Percentiles rank a stretch among this genome's conserved stretches.
Conservation (phyloP, 2,888 invertebrate genomes). For the Zaprionus obscuricornis region DNA sequence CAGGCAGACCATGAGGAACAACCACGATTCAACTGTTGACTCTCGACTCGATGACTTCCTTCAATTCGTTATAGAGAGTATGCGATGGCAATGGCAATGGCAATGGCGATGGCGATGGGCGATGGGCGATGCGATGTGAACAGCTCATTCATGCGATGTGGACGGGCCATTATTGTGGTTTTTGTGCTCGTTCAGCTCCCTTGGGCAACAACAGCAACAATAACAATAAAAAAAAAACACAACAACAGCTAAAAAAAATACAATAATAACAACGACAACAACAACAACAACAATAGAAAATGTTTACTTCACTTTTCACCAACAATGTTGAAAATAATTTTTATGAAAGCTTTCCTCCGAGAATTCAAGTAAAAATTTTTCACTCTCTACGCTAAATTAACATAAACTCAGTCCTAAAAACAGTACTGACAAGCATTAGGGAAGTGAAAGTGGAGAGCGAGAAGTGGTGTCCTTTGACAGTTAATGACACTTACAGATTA, state of each 20-base stretch:
- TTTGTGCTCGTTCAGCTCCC: slow-evolving; percentile 1
- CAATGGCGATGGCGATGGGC: too few relatives aligned
- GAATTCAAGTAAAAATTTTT: slow-evolving; percentile 23
- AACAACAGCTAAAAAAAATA: neutral
- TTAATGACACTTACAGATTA: too few relatives aligned
- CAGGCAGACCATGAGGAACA: too few relatives aligned
- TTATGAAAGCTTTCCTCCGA: slow-evolving; percentile 59
- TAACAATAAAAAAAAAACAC: slow-evolving; percentile 16
- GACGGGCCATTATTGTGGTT: slow-evolving; percentile 36
- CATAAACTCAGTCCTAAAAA: too few relatives aligned
- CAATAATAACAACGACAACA: slow-evolving; percentile 18
- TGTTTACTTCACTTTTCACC: slow-evolving; percentile 61
- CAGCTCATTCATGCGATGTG: slow-evolving; percentile 62
- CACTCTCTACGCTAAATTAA: slow-evolving; percentile 45
- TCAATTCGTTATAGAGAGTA: slow-evolving; percentile 14
- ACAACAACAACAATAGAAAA: slow-evolving; percentile 39
- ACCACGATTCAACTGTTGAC: too few relatives aligned
- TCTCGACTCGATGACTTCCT: slow-evolving; percentile 6
- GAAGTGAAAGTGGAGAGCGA: neutral
- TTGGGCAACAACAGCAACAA: slow-evolving; percentile 3
- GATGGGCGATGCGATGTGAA: too few relatives aligned
- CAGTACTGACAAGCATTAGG: neutral
- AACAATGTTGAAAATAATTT: slow-evolving; percentile 67
- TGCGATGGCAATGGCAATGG: too few relatives aligned
- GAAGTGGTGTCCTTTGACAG: too few relatives aligned